phyloP scores from a whole-genome alignment of 1,140 invertebrate genomes.

The Asbolus verrucosus region DNA sequence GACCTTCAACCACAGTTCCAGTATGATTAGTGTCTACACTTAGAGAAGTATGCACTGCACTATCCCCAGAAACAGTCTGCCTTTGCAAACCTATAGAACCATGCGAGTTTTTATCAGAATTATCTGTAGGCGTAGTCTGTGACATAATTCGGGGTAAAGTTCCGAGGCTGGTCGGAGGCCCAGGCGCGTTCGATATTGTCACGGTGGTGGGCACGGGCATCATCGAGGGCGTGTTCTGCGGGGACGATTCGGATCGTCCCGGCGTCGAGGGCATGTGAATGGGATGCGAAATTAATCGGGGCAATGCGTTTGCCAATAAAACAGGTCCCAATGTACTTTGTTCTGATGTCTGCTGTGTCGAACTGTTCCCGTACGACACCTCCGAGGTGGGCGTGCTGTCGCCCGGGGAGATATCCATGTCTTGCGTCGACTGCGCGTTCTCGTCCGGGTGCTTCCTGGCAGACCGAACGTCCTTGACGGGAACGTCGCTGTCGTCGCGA shows the following conservation, averaged over 20 bases:
- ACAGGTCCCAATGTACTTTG: conserved; percentile 66
- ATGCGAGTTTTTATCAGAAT: conserved; percentile 67
- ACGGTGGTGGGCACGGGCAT: conserved; percentile 55
- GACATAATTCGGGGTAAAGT: conserved; percentile 61
- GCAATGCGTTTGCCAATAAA: conserved; percentile 76
- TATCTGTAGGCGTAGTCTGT: conserved; percentile 35
- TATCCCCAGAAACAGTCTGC: conserved; percentile 63
- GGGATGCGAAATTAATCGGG: conserved; percentile 73
- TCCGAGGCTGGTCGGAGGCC: conserved; percentile 64
- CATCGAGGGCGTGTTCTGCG: conserved; percentile 66
- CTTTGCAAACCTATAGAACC: conserved; percentile 64
- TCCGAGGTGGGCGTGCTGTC: conserved; percentile 85
- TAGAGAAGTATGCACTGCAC: conserved; percentile 63
- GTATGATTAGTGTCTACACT: conserved; percentile 71
- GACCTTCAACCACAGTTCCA: conserved; percentile 67
- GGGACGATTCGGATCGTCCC: conserved; percentile 57
- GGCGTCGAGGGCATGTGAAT: conserved; percentile 54
- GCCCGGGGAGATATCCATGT: conserved; percentile 90
- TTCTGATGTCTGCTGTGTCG: conserved; percentile 52
- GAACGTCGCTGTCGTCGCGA: conserved; percentile 56
- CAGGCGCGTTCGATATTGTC: conserved; percentile 69
- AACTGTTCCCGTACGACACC: conserved; percentile 65
- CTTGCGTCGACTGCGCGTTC: conserved; percentile 67
- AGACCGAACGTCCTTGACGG: conserved; percentile 60
- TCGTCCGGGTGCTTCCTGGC: conserved; percentile 59